These are phyloP conservation scores for Popillia japonica DNA, from an alignment of 1,140 invertebrate species.

Conservation along the genomic window DNA sequence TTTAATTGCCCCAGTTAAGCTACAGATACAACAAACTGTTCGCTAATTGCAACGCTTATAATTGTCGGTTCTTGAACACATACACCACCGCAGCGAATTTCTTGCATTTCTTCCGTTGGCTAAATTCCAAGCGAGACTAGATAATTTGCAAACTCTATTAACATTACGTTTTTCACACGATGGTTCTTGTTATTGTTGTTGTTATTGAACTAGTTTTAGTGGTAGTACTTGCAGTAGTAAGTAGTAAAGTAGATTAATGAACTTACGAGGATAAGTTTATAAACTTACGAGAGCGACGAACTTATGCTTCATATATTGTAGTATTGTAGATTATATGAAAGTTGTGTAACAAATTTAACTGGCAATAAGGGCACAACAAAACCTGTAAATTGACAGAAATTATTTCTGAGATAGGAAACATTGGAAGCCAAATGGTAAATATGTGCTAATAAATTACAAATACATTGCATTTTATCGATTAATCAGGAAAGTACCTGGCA, in stretches of 20 bases:
- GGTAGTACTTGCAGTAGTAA: neutral
- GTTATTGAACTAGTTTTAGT: constrained; percentile 11
- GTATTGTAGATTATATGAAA: too few species aligned
- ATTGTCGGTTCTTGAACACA: constrained; percentile 12
- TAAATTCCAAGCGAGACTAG: constrained; percentile 9
- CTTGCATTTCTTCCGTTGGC: neutral
- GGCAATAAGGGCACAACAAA: neutral
- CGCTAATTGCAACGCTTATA: constrained; percentile 7
- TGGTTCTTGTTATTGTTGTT: neutral
- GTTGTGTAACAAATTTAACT: too few species aligned
- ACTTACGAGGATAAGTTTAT: too few species aligned
- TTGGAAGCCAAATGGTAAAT: too few species aligned
- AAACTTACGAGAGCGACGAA: too few species aligned
- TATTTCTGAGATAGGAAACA: too few species aligned
- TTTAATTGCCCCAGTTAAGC: constrained; percentile 4
- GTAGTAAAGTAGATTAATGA: too few species aligned
- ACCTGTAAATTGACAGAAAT: neutral
- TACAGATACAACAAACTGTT: constrained; percentile 7
- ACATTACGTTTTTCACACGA: constrained; percentile 2
- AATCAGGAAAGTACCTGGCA: too few species aligned
- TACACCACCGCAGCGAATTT: constrained; percentile 9
- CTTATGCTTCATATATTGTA: too few species aligned
- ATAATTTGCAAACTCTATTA: constrained; percentile 31
- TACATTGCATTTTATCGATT: too few species aligned
- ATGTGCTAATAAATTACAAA: too few species aligned